phyloP scores from a whole-genome alignment of 2,113 vertebrate genomes.

The Tachuris rubrigastra region DNA sequence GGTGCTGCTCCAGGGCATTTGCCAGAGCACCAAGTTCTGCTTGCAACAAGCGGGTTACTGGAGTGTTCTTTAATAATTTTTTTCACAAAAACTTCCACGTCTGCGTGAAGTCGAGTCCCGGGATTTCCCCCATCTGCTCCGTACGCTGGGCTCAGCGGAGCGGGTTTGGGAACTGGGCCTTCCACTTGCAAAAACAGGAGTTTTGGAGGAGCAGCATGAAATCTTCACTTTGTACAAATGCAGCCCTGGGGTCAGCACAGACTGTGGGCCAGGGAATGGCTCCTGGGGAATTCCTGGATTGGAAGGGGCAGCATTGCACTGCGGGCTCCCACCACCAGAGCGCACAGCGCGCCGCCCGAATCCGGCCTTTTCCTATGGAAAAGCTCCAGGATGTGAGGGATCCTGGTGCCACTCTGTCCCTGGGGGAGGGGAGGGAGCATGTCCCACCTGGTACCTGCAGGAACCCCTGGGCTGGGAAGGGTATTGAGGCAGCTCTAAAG shows the following conservation, averaged over 20 bases:
- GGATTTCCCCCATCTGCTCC: background rate
- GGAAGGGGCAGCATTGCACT: background rate
- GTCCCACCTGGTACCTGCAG: background rate
- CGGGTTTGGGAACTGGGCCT: background rate
- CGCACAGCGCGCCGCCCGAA: background rate
- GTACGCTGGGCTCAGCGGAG: background rate
- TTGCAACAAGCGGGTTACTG: background rate
- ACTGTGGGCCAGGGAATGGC: background rate
- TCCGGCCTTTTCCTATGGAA: rapidly evolving
- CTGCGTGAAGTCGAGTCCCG: background rate
- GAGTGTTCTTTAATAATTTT: background rate
- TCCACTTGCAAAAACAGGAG: background rate
- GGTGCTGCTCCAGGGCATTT: background rate
- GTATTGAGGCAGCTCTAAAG: background rate
- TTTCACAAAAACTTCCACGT: rapidly evolving
- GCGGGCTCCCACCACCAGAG: background rate
- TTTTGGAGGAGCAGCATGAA: background rate
- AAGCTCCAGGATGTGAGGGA: background rate
- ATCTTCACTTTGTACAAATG: rapidly evolving
- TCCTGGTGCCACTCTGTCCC: background rate
- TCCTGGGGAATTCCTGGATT: background rate
- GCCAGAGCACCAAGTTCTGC: background rate
- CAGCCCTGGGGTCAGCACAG: background rate
- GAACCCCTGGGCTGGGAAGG: background rate
- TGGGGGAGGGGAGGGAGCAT: background rate